These are phyloP conservation scores for Darwinula stevensoni DNA, from an alignment of 2,888 invertebrate genomes.

Conservation along the genomic window DNA sequence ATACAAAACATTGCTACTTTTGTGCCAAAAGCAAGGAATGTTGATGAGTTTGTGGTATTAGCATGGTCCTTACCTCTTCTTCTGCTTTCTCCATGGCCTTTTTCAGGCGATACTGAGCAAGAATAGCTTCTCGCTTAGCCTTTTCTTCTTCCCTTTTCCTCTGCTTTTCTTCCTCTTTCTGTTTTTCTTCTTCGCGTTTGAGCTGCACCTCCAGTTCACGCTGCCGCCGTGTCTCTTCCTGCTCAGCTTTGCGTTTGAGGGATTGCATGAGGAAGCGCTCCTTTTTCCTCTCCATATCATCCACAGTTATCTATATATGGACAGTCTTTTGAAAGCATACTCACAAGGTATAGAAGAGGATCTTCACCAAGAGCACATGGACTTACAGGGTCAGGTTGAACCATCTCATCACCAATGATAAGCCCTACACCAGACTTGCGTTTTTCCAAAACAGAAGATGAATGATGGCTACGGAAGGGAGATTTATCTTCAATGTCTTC, in stretches of 20 bases:
- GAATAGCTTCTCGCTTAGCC: conserved; percentile 51
- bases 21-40: too few relatives aligned
- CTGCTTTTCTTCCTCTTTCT: conserved; percentile 35
- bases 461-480: too few relatives aligned
- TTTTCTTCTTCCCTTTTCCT: conserved; percentile 49
- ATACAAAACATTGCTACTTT: too few relatives aligned
- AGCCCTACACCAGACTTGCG: too few relatives aligned
- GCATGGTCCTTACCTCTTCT: conserved; percentile 14
- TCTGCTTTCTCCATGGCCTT: conserved; percentile 72
- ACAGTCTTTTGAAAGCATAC: not conserved
- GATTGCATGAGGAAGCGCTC: conserved; percentile 69
- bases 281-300: conserved; percentile 75
- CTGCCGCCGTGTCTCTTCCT: conserved; percentile 51
- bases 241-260: conserved; percentile 60
- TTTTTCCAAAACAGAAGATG: too few relatives aligned
- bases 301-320: conserved; percentile 34
- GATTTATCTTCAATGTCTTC: too few relatives aligned
- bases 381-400: conserved; percentile 31
- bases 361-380: too few relatives aligned
- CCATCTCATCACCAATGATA: conserved; percentile 34
- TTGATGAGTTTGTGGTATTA: too few relatives aligned
- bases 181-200: conserved; percentile 38
- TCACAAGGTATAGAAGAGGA: not conserved
- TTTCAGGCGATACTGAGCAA: conserved; percentile 73
- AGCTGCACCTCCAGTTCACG: conserved; percentile 54